Evolutionary conservation across 2,797 vertebrate genomes (phyloP).

Genomic region (Semotilus atromaculatus): DNA sequence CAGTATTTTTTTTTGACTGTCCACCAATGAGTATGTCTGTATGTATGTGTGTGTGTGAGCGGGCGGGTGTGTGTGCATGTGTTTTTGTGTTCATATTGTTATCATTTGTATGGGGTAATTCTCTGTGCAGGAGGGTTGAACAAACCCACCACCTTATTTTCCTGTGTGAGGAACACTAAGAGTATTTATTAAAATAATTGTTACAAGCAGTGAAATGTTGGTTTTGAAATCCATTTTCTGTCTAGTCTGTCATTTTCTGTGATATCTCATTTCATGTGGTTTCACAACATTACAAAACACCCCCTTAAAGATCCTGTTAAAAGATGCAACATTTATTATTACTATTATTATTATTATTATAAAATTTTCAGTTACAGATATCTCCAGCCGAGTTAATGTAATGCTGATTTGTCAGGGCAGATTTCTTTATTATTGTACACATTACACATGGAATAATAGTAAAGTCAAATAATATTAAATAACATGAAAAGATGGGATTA

Average conservation of each 20-base stretch:
- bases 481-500: background rate
- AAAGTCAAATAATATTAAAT: background rate
- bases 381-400: background rate
- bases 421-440: background rate
- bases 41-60: constrained; percentile 59
- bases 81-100: constrained; percentile 60
- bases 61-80: constrained; percentile 65
- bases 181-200: constrained; percentile 85
- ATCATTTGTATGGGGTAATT: constrained; percentile 73
- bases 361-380: background rate
- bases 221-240: background rate
- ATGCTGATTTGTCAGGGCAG: background rate
- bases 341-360: background rate
- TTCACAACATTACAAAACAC: background rate
- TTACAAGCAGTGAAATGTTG: constrained; percentile 70
- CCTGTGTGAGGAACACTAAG: constrained; percentile 76
- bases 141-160: constrained; percentile 67
- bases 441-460: background rate
- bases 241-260: background rate
- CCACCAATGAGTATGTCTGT: constrained; percentile 40
- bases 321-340: background rate
- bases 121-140: constrained; percentile 69
- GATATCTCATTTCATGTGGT: background rate
- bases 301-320: background rate
- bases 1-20: constrained; percentile 62